Evolutionary conservation across 2,113 vertebrate genomes (phyloP).

Genomic region (Uria lomvia): DNA sequence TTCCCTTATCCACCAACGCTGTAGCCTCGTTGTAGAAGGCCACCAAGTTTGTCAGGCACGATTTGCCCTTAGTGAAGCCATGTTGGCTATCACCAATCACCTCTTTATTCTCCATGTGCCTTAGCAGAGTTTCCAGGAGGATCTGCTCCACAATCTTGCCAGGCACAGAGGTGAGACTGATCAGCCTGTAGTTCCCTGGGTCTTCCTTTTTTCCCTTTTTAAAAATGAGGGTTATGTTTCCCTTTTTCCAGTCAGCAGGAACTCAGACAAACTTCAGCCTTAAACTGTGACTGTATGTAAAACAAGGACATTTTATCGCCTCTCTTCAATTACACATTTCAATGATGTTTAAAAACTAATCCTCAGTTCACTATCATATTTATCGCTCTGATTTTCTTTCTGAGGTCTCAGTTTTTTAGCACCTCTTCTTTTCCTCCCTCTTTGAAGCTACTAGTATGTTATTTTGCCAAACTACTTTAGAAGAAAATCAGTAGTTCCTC

Average conservation of each 20-base stretch:
- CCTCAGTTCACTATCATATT: neutral
- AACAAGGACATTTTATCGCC: neutral
- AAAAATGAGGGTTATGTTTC: neutral
- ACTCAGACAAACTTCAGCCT: neutral
- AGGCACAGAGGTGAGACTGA: neutral
- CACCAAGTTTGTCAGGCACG: too few species aligned
- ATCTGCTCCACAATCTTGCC: too few species aligned
- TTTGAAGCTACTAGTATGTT: neutral
- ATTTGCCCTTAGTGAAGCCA: too few species aligned
- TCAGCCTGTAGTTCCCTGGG: neutral
- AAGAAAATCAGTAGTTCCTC: neutral
- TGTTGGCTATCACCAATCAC: too few species aligned
- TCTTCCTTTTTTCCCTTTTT: neutral
- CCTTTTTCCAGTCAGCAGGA: neutral
- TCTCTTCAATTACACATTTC: neutral
- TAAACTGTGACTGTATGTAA: neutral
- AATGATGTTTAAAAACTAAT: neutral
- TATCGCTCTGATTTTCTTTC: neutral
- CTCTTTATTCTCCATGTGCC: too few species aligned
- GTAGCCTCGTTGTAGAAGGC: too few species aligned
- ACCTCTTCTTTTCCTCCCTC: neutral
- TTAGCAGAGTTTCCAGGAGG: too few species aligned
- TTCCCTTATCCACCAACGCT: too few species aligned
- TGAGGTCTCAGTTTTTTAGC: neutral
- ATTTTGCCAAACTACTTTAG: neutral